Evolutionary conservation across 2,888 invertebrate species (phyloP).

Genomic region (Acholoe squamosa): DNA sequence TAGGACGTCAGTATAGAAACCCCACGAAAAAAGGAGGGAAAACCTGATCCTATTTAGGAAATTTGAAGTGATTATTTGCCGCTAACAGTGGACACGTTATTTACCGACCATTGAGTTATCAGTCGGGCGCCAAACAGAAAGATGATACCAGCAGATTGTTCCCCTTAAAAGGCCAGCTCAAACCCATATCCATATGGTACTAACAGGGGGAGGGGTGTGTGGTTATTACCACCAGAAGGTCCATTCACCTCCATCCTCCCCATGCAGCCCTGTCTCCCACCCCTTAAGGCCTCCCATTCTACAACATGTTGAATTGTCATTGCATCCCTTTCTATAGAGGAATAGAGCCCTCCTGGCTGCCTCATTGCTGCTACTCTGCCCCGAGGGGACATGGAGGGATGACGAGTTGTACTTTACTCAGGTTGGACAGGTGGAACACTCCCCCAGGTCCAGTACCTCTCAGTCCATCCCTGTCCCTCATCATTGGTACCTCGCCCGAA

Average conservation of each 20-base stretch:
- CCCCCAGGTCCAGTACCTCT: background rate
- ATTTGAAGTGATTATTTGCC: slow-evolving; percentile 47
- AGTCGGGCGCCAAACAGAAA: slow-evolving; percentile 1
- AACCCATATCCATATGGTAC: slow-evolving; percentile 36
- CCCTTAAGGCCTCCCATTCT: background rate
- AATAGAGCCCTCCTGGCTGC: background rate
- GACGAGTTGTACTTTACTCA: background rate
- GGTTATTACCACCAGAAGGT: slow-evolving; percentile 26
- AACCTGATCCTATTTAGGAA: slow-evolving; percentile 44
- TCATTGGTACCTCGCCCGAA: background rate
- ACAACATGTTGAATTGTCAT: background rate
- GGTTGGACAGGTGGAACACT: slow-evolving; percentile 40
- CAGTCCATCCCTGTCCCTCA: too few relatives aligned
- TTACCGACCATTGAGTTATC: slow-evolving; percentile 43
- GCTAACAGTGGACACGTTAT: background rate
- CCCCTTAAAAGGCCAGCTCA: slow-evolving; percentile 15
- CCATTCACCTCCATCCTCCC: background rate
- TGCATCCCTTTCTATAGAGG: background rate
- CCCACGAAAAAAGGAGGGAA: background rate
- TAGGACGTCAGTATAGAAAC: background rate
- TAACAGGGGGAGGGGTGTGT: background rate
- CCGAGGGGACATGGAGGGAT: background rate
- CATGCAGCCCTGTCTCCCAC: too few relatives aligned
- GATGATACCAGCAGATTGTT: slow-evolving; percentile 27
- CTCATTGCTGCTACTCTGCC: background rate